Base-by-base conservation (phyloP, 2,888 invertebrate species). In the Adelphocoris suturalis region DNA sequence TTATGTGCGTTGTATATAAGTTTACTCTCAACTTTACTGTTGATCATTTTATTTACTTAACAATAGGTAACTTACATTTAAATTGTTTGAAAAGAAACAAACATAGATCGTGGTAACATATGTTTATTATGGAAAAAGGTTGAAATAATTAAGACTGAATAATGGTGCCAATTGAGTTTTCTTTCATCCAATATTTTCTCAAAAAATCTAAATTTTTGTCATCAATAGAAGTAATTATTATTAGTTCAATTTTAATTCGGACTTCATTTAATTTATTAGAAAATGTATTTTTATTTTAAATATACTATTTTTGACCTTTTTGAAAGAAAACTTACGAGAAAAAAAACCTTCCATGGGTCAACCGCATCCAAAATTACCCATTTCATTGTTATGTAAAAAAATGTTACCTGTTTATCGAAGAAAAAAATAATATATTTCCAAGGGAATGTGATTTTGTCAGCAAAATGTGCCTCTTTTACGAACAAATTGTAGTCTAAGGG, bases 121-220 rank as follows among this genome's bases (percentile, higher is more conserved):
- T 16, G 23, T 23, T 23, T 82, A 46, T 37, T 47, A 61, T 46
- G 47, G 57, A 23, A 48, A 48, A 88, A 78, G 88, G 88, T 88
- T 88, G 82, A 89, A n/a, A 88, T 89, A 89, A 75, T 86, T 90
- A 91, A 92, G 92, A 92, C 92, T 92, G 92, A 92, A 90, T 90
- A 91, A 89, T 91, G 90, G 92, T 92, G 92, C 92, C 92, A 92
- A 92, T 91, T 91, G 88, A 85, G 91, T 91, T 91, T 88, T 78
- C 55, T 68, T 76, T 88, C 55, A 61, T 61, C 85, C 61, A 61
- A 82, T 82, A 46, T 78, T 78, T 82, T 82, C 52, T 7, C 7
- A 48, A 52, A 78, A 28, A 78, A 47, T 78, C 78, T 16, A 46
- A 78, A 78, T 78, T 78, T 78, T 19, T 46, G 46, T 76, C 27